phyloP scores from a whole-genome alignment of 2,797 vertebrate species.

The Lagorchestes hirsutus region DNA sequence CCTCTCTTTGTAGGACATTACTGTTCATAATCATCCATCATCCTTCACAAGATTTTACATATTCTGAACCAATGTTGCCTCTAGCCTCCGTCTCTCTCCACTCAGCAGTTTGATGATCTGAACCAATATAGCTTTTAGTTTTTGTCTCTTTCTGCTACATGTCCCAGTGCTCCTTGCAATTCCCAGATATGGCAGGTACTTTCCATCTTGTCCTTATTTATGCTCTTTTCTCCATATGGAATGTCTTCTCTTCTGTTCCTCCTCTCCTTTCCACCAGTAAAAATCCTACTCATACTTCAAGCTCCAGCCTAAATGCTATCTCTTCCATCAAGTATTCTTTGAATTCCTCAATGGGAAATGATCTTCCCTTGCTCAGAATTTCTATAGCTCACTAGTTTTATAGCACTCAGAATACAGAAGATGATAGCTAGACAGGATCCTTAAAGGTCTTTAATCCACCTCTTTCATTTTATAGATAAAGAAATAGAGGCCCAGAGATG shows the following conservation, averaged over 20 bases:
- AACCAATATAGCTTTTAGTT: background rate
- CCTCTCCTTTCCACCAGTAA: background rate
- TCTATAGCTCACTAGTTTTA: background rate
- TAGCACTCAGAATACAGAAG: background rate
- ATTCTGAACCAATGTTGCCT: background rate
- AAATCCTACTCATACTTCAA: background rate
- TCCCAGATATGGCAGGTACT: background rate
- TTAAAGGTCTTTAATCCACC: background rate
- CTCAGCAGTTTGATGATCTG: background rate
- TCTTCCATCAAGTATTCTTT: background rate
- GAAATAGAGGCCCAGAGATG: background rate
- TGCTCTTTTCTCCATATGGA: background rate
- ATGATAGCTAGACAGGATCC: background rate
- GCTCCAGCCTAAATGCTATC: background rate
- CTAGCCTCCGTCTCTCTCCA: too few relatives aligned
- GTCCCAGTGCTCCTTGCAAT: background rate
- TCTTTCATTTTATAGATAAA: background rate
- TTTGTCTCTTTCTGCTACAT: background rate
- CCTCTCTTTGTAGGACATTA: background rate
- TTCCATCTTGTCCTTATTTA: background rate
- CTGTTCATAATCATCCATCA: background rate
- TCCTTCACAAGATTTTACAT: background rate
- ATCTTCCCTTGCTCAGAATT: background rate
- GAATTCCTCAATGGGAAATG: background rate
- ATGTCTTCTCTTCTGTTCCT: background rate